A percentile compares a stretch with the other conserved stretches of the same genome.
Conservation (phyloP, 2,888 invertebrate genomes). For the Eupithecia pulchellata region DNA sequence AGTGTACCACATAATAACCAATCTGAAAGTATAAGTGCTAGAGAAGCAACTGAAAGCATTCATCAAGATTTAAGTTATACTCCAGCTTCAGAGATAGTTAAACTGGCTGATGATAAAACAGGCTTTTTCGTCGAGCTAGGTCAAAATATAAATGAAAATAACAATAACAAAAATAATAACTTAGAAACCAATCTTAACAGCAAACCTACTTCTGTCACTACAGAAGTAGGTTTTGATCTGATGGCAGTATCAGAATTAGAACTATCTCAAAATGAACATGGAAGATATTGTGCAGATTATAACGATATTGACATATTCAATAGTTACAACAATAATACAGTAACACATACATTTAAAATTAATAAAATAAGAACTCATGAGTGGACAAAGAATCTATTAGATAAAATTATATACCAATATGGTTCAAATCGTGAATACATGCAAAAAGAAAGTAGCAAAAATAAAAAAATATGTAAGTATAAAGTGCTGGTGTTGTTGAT, state of each 20-base stretch:
- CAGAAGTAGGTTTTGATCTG: not conserved
- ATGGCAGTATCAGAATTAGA: not conserved
- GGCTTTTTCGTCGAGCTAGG: not conserved
- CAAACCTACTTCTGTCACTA: not conserved
- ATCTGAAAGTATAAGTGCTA: not conserved
- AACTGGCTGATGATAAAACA: not conserved
- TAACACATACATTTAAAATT: not conserved
- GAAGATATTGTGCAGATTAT: slow-evolving; percentile 17
- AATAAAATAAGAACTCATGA: not conserved
- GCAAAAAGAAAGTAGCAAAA: not conserved
- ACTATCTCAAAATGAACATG: slow-evolving; percentile 1
- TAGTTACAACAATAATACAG: not conserved
- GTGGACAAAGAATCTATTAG: slow-evolving; percentile 22
- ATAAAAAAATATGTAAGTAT: not conserved
- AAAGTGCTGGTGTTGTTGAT: not conserved
- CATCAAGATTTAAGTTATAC: not conserved
- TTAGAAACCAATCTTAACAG: not conserved
- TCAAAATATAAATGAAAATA: not conserved
- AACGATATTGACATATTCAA: slow-evolving; percentile 19
- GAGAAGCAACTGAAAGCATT: not conserved
- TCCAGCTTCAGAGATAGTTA: slow-evolving; percentile 14
- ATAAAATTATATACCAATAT: slow-evolving; percentile 25
- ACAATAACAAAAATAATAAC: not conserved
- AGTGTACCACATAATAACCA: slow-evolving; percentile 2
- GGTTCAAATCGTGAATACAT: not conserved